phyloP scores from a whole-genome alignment of 2,797 vertebrate genomes.

The Poecilia velifera region DNA sequence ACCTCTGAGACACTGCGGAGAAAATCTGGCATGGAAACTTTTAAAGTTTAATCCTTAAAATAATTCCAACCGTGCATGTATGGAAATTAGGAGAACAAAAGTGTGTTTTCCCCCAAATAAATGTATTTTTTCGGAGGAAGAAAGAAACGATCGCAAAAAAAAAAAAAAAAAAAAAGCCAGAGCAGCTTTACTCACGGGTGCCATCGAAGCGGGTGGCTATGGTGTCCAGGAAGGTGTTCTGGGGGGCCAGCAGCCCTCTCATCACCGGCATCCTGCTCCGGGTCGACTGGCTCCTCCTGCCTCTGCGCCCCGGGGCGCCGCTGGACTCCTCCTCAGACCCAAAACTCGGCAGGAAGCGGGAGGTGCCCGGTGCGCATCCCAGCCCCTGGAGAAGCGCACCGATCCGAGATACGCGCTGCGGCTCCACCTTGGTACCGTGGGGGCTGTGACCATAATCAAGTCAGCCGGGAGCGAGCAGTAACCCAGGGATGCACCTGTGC shows the following conservation, averaged over 20 bases:
- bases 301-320: slow-evolving; percentile 71
- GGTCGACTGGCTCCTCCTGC: slow-evolving; percentile 81
- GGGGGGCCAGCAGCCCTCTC: slow-evolving; percentile 98
- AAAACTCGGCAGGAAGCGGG: slow-evolving; percentile 82
- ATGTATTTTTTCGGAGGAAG: background rate
- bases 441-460: slow-evolving; percentile 81
- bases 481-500: slow-evolving; percentile 57
- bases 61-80: background rate
- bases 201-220: slow-evolving; percentile 98
- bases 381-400: slow-evolving; percentile 87
- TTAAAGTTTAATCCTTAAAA: slow-evolving; percentile 6
- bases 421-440: slow-evolving; percentile 83
- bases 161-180: background rate
- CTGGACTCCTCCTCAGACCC: slow-evolving; percentile 77
- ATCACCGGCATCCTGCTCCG: slow-evolving; percentile 95
- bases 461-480: slow-evolving; percentile 59
- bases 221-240: slow-evolving; percentile 98
- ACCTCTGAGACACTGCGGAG: background rate
- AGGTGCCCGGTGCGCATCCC: slow-evolving; percentile 86
- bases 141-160: background rate
- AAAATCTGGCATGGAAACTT: background rate
- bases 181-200: slow-evolving; percentile 90
- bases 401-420: slow-evolving; percentile 84
- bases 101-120: background rate
- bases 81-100: background rate